phyloP scores from a whole-genome alignment of 2,888 invertebrate species.

The Latheticus oryzae region DNA sequence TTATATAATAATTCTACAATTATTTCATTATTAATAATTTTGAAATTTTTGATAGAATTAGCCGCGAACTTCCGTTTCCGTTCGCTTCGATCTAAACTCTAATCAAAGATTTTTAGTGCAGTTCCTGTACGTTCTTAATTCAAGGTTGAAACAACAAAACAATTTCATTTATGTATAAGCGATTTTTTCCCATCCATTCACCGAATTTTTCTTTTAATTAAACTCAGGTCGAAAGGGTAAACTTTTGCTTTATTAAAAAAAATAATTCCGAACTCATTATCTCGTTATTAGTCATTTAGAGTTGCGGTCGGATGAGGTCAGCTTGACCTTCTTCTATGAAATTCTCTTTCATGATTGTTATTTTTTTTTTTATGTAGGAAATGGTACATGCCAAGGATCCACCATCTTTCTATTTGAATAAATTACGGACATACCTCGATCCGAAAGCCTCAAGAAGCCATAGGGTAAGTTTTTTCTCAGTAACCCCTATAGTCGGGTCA shows the following conservation, averaged over 20 bases:
- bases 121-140: constrained; percentile 11
- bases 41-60: too few species aligned
- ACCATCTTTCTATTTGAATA: constrained; percentile 95
- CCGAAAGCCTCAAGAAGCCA: constrained; percentile 96
- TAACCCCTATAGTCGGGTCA: constrained; percentile 18
- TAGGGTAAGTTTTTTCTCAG: constrained; percentile 75
- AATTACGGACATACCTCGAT: constrained; percentile 94
- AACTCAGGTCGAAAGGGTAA: constrained; percentile 4
- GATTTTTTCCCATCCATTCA: constrained; percentile 4
- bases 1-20: too few species aligned
- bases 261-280: constrained; percentile 12
- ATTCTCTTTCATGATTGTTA: too few species aligned
- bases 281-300: constrained; percentile 7
- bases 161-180: constrained; percentile 6
- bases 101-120: constrained; percentile 13
- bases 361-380: constrained; percentile 76
- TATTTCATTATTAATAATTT: too few species aligned
- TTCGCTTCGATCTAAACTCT: constrained; percentile 13
- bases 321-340: constrained; percentile 20
- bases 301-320: constrained; percentile 14
- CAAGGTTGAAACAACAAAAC: too few species aligned
- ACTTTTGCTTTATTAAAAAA: constrained; percentile 13
- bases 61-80: constrained; percentile 38
- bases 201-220: constrained; percentile 11
- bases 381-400: constrained; percentile 98